Base-by-base conservation (phyloP, 2,797 vertebrate species). In the Pogoniulus pusillus region DNA sequence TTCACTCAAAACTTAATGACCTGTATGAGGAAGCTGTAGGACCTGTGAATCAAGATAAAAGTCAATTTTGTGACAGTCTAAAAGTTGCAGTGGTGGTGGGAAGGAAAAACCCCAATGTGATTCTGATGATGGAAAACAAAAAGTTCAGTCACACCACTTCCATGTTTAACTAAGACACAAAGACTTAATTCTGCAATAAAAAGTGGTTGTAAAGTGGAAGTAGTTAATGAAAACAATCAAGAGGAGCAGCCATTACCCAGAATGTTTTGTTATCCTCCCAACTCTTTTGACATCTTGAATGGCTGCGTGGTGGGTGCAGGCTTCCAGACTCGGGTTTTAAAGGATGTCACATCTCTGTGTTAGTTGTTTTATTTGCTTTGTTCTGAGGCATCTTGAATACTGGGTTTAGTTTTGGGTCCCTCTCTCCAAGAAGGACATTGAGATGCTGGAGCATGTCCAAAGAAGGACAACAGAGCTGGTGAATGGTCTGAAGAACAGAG, bases 241-340 rank as follows among this genome's bases (percentile, higher is more conserved):
- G 49, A 54, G 59, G 37, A 89, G 16, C 43, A 45, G 1, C 19
- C 64, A 29, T 12, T 30, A 34, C 39, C 58, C 26, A 1, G 8
- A 30, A 54, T 0, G 2, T 59, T 76, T 43, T 76, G 64, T 12
- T 16, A 23, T 45, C 47, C 55, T 76, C 75, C 75, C 57, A 58
- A 43, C 15, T 12, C 27, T 47, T 47, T 1, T 20, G 49, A 29
- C 15, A 18, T 24, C 62, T 35, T 0, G 26, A 39, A 51, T 0
- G 2, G 68, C 26, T 30, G 29, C 9, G 3, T 0, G 2, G 10
- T n/a, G 49, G 30, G 45, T n/a, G 62, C 3, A 10, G 30, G 32
- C 27, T 76, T 43, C 32, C 75, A 59, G 51, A 54, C 1, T 13
- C 47, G 53, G 35, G 53, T 6, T 1, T 30, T 39, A 57, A 43